Percentiles rank a stretch among this genome's conserved stretches.
phyloP scores from a whole-genome alignment of 1,140 invertebrate genomes.

The Bombus balteatus region DNA sequence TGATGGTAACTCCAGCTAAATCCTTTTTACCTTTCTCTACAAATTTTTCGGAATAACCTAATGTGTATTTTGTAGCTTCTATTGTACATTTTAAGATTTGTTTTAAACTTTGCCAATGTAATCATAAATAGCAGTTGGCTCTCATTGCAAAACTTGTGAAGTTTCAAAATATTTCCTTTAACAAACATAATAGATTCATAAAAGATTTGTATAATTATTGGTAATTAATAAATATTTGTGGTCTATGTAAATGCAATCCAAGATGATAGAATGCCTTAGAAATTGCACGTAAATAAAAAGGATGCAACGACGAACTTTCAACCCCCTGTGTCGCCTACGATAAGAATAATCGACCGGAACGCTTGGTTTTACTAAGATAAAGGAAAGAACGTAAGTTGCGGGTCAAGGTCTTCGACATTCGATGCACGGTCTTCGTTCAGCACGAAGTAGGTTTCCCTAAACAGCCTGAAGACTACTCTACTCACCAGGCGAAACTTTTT shows the following conservation, averaged over 20 bases:
- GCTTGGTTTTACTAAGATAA: neutral
- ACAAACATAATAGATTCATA: neutral
- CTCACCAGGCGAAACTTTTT: neutral
- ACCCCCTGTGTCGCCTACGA: neutral
- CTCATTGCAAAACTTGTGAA: neutral
- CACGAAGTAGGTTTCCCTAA: slow-evolving; percentile 43
- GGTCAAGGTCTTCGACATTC: slow-evolving; percentile 48
- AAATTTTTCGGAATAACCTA: too few relatives aligned
- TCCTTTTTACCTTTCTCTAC: too few relatives aligned
- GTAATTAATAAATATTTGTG: neutral
- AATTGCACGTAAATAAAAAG: neutral
- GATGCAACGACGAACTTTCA: neutral
- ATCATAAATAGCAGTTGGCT: too few relatives aligned
- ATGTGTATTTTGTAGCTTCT: too few relatives aligned
- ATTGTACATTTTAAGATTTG: too few relatives aligned
- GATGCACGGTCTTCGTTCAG: slow-evolving; percentile 8
- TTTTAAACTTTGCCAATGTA: too few relatives aligned
- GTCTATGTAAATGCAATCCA: neutral
- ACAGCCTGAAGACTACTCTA: neutral
- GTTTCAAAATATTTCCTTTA: neutral
- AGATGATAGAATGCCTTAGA: neutral
- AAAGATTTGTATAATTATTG: neutral
- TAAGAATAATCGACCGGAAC: slow-evolving; percentile 9
- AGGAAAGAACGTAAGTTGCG: neutral
- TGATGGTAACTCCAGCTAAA: too few relatives aligned